A percentile compares a stretch with the other conserved stretches of the same genome.
These are phyloP conservation scores for Alitta virens DNA, from an alignment of 2,888 invertebrate species.

Conservation along the genomic window DNA sequence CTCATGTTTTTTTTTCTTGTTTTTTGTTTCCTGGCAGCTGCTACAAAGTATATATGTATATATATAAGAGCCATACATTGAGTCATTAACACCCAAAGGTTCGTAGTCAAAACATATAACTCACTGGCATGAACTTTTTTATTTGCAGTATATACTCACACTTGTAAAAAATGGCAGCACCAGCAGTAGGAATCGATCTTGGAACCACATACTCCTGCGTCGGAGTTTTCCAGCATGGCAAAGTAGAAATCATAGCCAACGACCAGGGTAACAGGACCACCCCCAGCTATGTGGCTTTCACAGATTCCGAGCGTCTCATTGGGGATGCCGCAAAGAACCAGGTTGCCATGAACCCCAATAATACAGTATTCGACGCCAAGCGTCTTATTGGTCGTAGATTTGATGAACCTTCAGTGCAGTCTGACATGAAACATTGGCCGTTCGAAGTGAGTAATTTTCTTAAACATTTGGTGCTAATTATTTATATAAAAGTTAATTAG, in stretches of 20 bases:
- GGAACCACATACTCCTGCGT: slow-evolving; percentile 75
- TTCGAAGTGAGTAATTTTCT: slow-evolving; percentile 58
- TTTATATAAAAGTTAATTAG: no score
- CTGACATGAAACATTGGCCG: slow-evolving; percentile 81
- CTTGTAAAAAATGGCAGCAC: slow-evolving; percentile 4
- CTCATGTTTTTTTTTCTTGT: no score
- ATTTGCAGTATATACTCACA: not conserved
- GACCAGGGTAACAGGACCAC: slow-evolving; percentile 68
- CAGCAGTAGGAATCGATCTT: slow-evolving; percentile 79
- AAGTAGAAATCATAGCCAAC: slow-evolving; percentile 59
- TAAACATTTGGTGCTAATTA: no score
- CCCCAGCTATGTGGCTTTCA: slow-evolving; percentile 71
- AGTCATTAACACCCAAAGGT: no score
- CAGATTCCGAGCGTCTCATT: slow-evolving; percentile 56
- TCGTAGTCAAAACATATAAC: no score
- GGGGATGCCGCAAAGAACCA: slow-evolving; percentile 58
- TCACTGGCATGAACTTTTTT: no score
- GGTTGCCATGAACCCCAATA: slow-evolving; percentile 70
- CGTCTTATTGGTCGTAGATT: slow-evolving; percentile 78
- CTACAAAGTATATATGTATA: no score
- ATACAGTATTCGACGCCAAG: slow-evolving; percentile 64
- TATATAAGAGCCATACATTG: no score
- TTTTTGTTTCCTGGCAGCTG: no score
- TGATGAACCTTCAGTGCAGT: slow-evolving; percentile 74
- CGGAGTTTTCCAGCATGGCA: slow-evolving; percentile 55